Percentiles rank a stretch among this genome's conserved stretches.
phyloP scores from a whole-genome alignment of 2,888 invertebrate genomes.

The Erebia epiphron region DNA sequence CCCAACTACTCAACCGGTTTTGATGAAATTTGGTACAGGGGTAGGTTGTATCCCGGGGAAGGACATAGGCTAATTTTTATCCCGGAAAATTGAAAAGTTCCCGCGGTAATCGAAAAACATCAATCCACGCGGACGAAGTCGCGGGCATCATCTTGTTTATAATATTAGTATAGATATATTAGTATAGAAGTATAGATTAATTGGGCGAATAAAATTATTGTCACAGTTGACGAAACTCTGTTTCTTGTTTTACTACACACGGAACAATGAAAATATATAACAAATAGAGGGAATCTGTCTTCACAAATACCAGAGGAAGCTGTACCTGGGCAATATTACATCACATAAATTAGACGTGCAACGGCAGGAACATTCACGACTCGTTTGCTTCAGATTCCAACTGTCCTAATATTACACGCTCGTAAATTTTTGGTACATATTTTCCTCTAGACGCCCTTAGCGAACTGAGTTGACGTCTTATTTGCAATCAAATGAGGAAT shows the following conservation, averaged over 20 bases:
- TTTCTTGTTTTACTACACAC: not conserved
- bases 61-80: no score
- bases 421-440: constrained; percentile 61
- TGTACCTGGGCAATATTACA: constrained; percentile 63
- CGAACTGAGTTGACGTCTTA: constrained; percentile 3
- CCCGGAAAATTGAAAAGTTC: no score
- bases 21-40: no score
- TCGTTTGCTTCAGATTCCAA: constrained; percentile 66
- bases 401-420: constrained; percentile 74
- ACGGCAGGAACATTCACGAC: constrained; percentile 57
- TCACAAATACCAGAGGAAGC: constrained; percentile 13
- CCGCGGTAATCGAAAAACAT: no score
- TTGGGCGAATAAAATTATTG: no score
- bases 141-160: no score
- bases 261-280: constrained; percentile 1
- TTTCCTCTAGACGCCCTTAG: not conserved
- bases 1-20: no score
- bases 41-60: no score
- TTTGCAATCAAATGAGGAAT: not conserved
- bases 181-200: no score
- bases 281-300: constrained; percentile 12
- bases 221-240: no score
- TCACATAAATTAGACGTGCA: constrained; percentile 69
- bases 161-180: no score
- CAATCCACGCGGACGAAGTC: no score